Conservation (phyloP, 2,797 vertebrate genomes). For the Rhabdomys pumilio region DNA sequence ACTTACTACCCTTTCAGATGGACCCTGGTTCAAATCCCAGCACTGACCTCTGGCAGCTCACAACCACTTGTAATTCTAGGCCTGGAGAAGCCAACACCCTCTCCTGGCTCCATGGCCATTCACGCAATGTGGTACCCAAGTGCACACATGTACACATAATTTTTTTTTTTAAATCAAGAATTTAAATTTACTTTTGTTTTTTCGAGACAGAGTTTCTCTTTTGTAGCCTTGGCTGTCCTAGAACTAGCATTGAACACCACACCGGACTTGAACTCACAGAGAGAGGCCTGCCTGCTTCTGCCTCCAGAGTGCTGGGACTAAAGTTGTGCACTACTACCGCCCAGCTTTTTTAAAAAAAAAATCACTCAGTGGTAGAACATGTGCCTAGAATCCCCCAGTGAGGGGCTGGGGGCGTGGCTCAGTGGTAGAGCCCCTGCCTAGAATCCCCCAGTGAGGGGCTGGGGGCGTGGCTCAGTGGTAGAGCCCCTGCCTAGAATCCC, state of each 20-base stretch:
- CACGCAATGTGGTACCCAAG: neutral
- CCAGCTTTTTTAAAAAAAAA: neutral
- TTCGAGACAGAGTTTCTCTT: neutral
- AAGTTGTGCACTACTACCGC: accelerated
- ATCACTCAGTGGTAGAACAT: neutral
- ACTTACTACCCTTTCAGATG: neutral
- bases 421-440: neutral
- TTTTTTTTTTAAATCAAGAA: neutral
- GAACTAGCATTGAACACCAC: neutral
- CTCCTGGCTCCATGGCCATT: neutral
- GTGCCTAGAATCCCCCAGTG: neutral
- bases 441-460: neutral
- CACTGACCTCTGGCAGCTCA: neutral
- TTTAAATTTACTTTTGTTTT: neutral
- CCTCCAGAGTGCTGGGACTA: neutral
- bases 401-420: neutral
- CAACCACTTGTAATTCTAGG: neutral
- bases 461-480: neutral
- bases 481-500: neutral
- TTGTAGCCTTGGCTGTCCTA: neutral
- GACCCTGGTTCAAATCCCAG: neutral
- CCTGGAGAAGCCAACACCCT: neutral
- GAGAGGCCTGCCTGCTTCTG: neutral
- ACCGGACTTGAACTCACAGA: neutral
- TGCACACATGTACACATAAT: neutral